Conservation (phyloP, 1,140 invertebrate genomes). For the Aphidius gifuensis region DNA sequence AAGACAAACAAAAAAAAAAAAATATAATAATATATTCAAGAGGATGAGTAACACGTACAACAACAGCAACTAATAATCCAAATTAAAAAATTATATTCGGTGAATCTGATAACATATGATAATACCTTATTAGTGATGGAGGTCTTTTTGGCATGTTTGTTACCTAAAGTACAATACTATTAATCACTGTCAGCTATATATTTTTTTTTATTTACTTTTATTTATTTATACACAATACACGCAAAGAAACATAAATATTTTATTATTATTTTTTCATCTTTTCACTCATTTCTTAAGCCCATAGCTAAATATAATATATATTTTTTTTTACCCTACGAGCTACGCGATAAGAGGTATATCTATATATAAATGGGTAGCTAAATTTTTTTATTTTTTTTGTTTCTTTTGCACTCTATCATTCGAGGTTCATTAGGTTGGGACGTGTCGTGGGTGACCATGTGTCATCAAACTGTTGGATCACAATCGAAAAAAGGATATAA, state of each 20-base stretch:
- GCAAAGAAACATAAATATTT: constrained; percentile 14
- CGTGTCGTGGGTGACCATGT: constrained; percentile 34
- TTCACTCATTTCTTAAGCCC: constrained; percentile 6
- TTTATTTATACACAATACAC: not conserved
- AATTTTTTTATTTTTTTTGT: constrained; percentile 5
- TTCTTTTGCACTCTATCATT: constrained; percentile 35
- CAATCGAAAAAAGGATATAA: constrained; percentile 1
- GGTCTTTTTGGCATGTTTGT: no score
- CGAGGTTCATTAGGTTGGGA: constrained; percentile 41
- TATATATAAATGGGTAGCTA: no score
- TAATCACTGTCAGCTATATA: constrained; percentile 35
- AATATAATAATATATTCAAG: no score
- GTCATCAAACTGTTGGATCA: constrained; percentile 32
- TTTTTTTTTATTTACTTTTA: constrained; percentile 32
- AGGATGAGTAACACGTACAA: no score
- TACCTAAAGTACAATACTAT: constrained; percentile 21
- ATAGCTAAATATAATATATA: not conserved
- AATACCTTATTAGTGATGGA: no score
- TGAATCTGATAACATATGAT: no score
- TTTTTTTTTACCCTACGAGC: no score
- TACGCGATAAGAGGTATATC: no score
- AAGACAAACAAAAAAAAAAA: no score
- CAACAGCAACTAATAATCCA: no score
- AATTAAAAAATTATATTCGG: no score
- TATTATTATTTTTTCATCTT: constrained; percentile 7